Conservation (phyloP, 2,113 vertebrate genomes). For the Tragulus kanchil region DNA sequence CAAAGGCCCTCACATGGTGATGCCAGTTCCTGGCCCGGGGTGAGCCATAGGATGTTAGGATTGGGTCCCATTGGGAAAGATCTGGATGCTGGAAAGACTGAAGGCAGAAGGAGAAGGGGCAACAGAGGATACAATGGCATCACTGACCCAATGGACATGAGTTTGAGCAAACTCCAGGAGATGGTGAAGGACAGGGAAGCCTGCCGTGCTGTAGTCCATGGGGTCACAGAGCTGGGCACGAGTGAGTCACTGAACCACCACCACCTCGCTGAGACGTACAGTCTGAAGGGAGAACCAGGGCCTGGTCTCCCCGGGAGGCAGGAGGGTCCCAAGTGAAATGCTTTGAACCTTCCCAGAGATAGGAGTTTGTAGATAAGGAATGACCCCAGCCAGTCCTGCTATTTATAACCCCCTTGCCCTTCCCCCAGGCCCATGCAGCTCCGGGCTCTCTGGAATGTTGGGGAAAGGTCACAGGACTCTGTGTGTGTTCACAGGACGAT, state of each 20-base stretch:
- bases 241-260: not conserved
- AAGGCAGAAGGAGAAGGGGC: not conserved
- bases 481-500: not conserved
- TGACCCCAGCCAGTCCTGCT: not conserved
- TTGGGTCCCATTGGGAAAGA: not conserved
- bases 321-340: not conserved
- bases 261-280: not conserved
- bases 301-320: not conserved
- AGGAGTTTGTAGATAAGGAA: constrained; percentile 18
- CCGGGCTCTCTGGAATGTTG: constrained; percentile 71
- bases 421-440: not conserved
- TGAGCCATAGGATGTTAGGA: not conserved
- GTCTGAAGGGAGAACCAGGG: not conserved
- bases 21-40: not conserved
- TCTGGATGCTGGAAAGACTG: not conserved
- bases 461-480: constrained; percentile 16
- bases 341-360: not conserved
- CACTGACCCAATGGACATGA: not conserved
- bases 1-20: not conserved
- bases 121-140: not conserved
- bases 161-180: not conserved
- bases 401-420: not conserved
- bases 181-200: not conserved
- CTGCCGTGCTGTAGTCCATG: not conserved
- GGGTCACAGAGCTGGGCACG: not conserved